A percentile compares a stretch with the other conserved stretches of the same genome.
These are phyloP conservation scores for Drosophila mimetica DNA, from an alignment of 2,888 invertebrate genomes.

Conservation along the genomic window DNA sequence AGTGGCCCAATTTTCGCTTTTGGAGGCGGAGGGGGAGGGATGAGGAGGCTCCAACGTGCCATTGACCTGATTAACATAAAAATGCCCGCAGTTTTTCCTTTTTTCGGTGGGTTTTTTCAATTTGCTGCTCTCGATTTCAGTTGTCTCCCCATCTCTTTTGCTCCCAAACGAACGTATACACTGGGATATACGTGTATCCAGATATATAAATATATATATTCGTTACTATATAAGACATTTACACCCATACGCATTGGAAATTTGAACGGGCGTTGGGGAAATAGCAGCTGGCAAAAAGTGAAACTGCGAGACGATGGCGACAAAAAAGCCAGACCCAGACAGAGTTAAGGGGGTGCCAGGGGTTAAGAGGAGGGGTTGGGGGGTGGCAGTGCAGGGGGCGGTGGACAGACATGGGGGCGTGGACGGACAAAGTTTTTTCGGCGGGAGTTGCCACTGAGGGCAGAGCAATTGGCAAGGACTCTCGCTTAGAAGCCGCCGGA, in stretches of 20 bases:
- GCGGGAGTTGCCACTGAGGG: slow-evolving; percentile 21
- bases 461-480: slow-evolving; percentile 63
- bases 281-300: slow-evolving; percentile 70
- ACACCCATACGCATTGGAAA: slow-evolving; percentile 63
- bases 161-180: slow-evolving; percentile 8
- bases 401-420: slow-evolving; percentile 37
- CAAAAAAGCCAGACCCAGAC: slow-evolving; percentile 58
- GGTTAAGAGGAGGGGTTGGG: background rate
- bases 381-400: background rate
- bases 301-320: slow-evolving; percentile 70
- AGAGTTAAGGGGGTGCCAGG: slow-evolving; percentile 17
- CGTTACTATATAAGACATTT: slow-evolving; percentile 27
- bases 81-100: slow-evolving; percentile 70
- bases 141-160: slow-evolving; percentile 18
- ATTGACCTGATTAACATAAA: slow-evolving; percentile 82
- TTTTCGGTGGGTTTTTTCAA: slow-evolving; percentile 25
- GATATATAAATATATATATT: slow-evolving; percentile 17
- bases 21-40: background rate
- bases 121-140: slow-evolving; percentile 46
- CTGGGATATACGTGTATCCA: slow-evolving; percentile 5
- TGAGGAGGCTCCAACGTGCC: slow-evolving; percentile 57
- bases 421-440: slow-evolving; percentile 46
- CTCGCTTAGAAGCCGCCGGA: slow-evolving; percentile 47
- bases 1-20: slow-evolving; percentile 39
- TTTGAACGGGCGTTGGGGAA: slow-evolving; percentile 59